Conservation (phyloP, 2,113 vertebrate species). For the Camelus bactrianus region DNA sequence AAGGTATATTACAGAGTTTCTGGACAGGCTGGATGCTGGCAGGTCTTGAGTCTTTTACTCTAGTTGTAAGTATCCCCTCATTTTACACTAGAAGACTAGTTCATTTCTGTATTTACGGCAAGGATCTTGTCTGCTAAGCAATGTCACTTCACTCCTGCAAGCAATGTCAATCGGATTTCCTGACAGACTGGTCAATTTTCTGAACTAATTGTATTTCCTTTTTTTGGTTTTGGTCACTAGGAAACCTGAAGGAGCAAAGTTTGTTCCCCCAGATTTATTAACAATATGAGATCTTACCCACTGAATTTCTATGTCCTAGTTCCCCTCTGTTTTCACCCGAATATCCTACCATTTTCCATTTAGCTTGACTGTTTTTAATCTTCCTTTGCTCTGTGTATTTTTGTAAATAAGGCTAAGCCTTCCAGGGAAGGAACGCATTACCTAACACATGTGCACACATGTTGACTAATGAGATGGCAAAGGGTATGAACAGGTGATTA, state of each 20-base stretch:
- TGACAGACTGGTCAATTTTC: not conserved
- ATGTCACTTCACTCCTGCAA: not conserved
- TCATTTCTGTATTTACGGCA: constrained; percentile 29
- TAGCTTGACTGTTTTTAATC: not conserved
- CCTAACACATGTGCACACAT: not conserved
- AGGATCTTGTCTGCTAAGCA: constrained; percentile 2
- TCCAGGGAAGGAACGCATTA: not conserved
- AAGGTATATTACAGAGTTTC: not conserved
- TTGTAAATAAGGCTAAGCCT: not conserved
- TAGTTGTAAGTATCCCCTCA: not conserved
- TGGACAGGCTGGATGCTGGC: not conserved
- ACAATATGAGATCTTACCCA: not conserved
- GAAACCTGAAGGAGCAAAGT: not conserved
- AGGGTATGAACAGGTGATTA: not conserved
- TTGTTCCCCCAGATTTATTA: not conserved
- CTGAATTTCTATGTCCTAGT: not conserved
- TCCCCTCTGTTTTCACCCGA: not conserved
- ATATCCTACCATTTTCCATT: not conserved
- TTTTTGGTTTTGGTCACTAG: not conserved
- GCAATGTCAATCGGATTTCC: not conserved
- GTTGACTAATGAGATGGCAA: not conserved
- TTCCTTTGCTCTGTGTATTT: not conserved
- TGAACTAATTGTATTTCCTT: not conserved
- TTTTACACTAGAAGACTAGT: not conserved
- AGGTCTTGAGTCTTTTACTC: not conserved